Base-by-base conservation (phyloP, 1,140 invertebrate species). In the Mycetomoellerius zeteki region DNA sequence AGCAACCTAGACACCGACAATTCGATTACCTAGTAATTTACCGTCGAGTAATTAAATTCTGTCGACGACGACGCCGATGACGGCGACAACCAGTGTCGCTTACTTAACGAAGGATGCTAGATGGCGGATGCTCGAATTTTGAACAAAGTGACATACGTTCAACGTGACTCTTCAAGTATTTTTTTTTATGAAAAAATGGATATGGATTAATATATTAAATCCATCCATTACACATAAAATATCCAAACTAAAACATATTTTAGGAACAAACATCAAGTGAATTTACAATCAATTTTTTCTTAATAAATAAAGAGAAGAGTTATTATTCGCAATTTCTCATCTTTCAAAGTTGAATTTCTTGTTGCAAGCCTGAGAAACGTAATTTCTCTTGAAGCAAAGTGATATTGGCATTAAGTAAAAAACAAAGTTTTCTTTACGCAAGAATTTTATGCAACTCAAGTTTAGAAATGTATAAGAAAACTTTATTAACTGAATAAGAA, bases 1-100 rank as follows among this genome's bases (percentile, higher is more conserved):
- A 67, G 86, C 37, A 62, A 73, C 72, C 72, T 73, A 77, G 58
- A 64, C 21, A 73, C 50, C 69, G 52, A 67, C 76, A 89, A 91
- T 88, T 88, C 43, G 52, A 69, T 91, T 89, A 90, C 75, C 16
- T 65, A 86, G 87, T 88, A 91, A 92, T 92, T 91, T 91, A 86
- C 78, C 50, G 58, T 54, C 33, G 86, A 65, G 60, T 92, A 91
- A 92, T 92, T 78, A 86, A 91, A 92, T 92, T 89, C 56, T 47
- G 73, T 37, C 47, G 86, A 52, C 76, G 73, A 65, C 73, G 72
- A 60, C 27, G 60, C 54, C 24, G 56, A 8, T 37, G 52, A 64
- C 67, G 27, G 52, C 58, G 56, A 58, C 72, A 60, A 72, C 30
- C 62, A 69, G 62, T 73, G 84, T 89, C 75, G 86, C 56, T 75